Evolutionary conservation across 2,888 invertebrate genomes (phyloP).

Genomic region (Dryobotodes eremita): DNA sequence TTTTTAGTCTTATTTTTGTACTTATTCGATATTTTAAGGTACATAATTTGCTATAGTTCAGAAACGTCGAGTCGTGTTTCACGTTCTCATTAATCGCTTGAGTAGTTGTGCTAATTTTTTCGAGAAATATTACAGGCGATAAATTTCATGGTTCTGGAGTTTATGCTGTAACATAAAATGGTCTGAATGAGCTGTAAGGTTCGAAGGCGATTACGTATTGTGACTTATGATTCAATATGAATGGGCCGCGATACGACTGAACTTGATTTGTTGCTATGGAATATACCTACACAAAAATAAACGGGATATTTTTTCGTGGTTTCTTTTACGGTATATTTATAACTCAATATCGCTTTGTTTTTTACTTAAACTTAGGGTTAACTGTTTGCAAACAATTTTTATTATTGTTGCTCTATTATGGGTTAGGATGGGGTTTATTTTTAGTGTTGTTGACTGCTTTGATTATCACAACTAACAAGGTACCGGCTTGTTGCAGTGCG

Average conservation of each 20-base stretch:
- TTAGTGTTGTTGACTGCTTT: background rate
- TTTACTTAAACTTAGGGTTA: constrained; percentile 16
- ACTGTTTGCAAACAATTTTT: background rate
- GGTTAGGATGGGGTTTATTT: background rate
- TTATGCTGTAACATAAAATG: constrained; percentile 83
- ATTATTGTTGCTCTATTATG: background rate
- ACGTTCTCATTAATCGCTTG: constrained; percentile 89
- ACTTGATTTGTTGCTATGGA: constrained; percentile 68
- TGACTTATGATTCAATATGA: constrained; percentile 79
- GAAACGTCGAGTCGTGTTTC: constrained; percentile 85
- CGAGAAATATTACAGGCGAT: constrained; percentile 83
- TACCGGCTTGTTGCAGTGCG: constrained; percentile 80
- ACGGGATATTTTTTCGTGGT: constrained; percentile 39
- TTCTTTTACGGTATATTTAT: constrained; percentile 36
- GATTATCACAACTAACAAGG: background rate
- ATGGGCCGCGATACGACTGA: constrained; percentile 71
- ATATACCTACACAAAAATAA: constrained; percentile 48
- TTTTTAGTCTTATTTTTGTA: constrained; percentile 77
- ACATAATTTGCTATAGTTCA: constrained; percentile 85
- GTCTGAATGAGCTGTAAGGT: constrained; percentile 77
- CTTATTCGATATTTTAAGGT: constrained; percentile 85
- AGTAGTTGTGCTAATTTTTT: constrained; percentile 89
- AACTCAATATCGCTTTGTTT: constrained; percentile 27
- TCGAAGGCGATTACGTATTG: constrained; percentile 77
- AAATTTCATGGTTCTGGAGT: constrained; percentile 85